These are phyloP conservation scores for Panthera leo DNA, from an alignment of 2,113 vertebrate genomes.

Conservation along the genomic window DNA sequence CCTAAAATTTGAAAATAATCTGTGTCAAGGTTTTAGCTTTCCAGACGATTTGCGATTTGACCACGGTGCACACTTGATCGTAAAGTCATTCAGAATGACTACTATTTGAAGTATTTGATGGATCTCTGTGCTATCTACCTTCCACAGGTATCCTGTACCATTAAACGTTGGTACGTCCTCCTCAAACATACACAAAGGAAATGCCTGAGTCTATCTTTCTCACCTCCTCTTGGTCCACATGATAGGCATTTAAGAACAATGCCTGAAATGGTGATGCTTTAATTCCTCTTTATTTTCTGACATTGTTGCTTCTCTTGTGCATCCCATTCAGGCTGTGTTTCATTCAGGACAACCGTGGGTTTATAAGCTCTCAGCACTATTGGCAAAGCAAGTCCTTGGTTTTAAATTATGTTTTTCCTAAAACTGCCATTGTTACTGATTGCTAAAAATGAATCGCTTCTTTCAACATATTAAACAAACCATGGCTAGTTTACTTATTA, in stretches of 20 bases:
- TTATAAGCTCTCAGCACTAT: neutral
- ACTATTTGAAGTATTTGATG: neutral
- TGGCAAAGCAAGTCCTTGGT: neutral
- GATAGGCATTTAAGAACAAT: neutral
- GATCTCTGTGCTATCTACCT: neutral
- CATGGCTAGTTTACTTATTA: neutral
- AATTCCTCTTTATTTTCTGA: neutral
- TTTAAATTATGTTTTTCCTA: neutral
- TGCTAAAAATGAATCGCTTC: neutral
- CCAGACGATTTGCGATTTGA: neutral
- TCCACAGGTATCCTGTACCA: neutral
- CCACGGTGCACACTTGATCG: neutral
- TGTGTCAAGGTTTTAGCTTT: neutral
- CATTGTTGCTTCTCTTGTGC: neutral
- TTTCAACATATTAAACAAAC: neutral
- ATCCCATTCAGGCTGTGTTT: neutral
- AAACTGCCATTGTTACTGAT: neutral
- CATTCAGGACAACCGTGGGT: neutral
- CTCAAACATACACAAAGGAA: neutral
- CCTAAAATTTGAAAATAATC: neutral
- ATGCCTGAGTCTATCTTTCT: neutral
- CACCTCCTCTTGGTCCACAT: neutral
- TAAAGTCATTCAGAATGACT: neutral
- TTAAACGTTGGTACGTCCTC: neutral
- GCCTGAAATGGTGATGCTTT: neutral